Conservation (phyloP, 1,140 invertebrate genomes). For the Drosophila nigrodunni region DNA sequence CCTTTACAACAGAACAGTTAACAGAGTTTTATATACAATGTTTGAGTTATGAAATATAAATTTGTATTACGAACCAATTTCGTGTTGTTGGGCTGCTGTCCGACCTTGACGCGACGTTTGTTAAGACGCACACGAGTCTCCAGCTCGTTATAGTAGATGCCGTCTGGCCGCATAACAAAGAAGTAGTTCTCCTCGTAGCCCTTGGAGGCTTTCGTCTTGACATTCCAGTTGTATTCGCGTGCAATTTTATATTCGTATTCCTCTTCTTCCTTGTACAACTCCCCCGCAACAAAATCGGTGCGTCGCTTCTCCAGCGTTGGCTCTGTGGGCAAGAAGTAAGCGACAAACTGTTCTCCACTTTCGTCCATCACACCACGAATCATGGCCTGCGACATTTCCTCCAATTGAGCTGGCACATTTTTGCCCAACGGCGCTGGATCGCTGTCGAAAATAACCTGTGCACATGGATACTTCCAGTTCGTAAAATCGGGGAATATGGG, state of each 20-base stretch:
- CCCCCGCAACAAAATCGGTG: constrained; percentile 90
- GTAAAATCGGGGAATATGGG: constrained; percentile 98
- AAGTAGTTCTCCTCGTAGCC: constrained; percentile 99
- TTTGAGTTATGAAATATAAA: background rate
- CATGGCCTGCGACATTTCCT: constrained; percentile 99
- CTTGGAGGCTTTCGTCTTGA: constrained; percentile 98
- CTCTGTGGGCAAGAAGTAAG: constrained; percentile 98
- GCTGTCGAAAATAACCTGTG: constrained; percentile 99
- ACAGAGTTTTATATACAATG: background rate
- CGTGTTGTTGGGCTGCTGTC: constrained; percentile 86
- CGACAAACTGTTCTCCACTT: constrained; percentile 99
- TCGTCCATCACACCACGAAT: constrained; percentile 99
- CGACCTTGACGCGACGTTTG: constrained; percentile 93
- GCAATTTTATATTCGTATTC: constrained; percentile 98
- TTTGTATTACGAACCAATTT: constrained; percentile 86
- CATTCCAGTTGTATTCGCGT: constrained; percentile 98
- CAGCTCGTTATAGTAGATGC: constrained; percentile 98
- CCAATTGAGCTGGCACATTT: constrained; percentile 93
- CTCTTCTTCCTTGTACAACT: constrained; percentile 96
- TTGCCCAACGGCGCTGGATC: constrained; percentile 95
- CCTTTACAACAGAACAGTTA: constrained; percentile 35
- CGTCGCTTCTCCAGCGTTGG: constrained; percentile 95
- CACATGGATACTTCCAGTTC: constrained; percentile 98
- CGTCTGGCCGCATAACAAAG: constrained; percentile 95
- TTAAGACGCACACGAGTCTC: constrained; percentile 97